phyloP scores from a whole-genome alignment of 2,888 invertebrate genomes.

The Ectemnius continuus region DNA sequence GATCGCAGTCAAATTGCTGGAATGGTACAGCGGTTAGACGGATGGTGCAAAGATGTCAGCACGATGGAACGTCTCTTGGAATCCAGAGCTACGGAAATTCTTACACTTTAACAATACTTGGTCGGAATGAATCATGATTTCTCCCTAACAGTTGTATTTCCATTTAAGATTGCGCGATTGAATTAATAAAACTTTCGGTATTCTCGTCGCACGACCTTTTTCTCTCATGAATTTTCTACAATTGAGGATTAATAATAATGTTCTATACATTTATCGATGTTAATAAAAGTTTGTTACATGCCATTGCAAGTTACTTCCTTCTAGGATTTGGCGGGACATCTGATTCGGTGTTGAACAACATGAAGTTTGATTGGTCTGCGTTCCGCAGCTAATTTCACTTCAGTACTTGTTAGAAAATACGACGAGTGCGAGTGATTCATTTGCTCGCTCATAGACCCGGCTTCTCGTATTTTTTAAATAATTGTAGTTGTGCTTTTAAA shows the following conservation, averaged over 20 bases:
- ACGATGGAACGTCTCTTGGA: conserved; percentile 87
- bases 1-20: conserved; percentile 84
- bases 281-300: neutral
- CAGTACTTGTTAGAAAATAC: too few relatives aligned
- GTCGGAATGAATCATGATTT: conserved; percentile 26
- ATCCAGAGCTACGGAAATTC: conserved; percentile 87
- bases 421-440: too few relatives aligned
- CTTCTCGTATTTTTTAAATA: too few relatives aligned
- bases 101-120: conserved; percentile 80
- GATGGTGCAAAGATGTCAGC: conserved; percentile 87
- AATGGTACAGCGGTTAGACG: conserved; percentile 85
- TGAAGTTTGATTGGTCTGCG: too few relatives aligned
- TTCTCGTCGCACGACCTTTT: neutral
- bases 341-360: too few relatives aligned
- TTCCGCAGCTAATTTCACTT: too few relatives aligned
- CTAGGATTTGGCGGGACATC: too few relatives aligned
- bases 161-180: neutral
- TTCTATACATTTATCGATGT: too few relatives aligned
- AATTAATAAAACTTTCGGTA: neutral
- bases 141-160: conserved; percentile 26
- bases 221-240: conserved; percentile 39
- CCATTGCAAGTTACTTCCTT: too few relatives aligned
- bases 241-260: conserved; percentile 39
- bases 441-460: too few relatives aligned
- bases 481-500: too few relatives aligned